These are phyloP conservation scores for Pempheris klunzingeri DNA, from an alignment of 2,797 vertebrate species.

Conservation along the genomic window DNA sequence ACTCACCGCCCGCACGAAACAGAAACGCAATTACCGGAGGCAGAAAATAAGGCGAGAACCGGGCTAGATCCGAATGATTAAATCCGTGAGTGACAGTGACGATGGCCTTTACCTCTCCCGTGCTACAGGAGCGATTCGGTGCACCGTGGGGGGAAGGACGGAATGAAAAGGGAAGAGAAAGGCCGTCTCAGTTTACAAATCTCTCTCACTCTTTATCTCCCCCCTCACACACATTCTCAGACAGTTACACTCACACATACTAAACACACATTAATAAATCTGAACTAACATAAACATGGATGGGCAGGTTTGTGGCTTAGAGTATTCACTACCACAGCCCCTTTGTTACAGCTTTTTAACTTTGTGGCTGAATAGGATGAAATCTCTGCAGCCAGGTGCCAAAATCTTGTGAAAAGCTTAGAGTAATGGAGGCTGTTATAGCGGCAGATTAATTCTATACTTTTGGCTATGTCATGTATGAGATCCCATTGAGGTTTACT, in stretches of 20 bases:
- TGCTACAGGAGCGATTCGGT: conserved; percentile 30
- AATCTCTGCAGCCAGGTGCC: background rate
- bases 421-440: background rate
- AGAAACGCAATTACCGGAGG: conserved; percentile 72
- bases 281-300: conserved; percentile 3
- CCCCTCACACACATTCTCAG: background rate
- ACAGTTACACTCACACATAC: background rate
- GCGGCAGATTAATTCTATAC: too few species aligned
- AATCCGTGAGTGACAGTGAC: conserved; percentile 58
- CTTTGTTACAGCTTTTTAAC: too few species aligned
- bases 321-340: too few species aligned
- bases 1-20: conserved; percentile 55
- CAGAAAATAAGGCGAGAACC: conserved; percentile 60
- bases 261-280: conserved; percentile 5
- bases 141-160: conserved; percentile 5
- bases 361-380: background rate
- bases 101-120: conserved; percentile 50
- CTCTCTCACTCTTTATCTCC: conserved; percentile 2
- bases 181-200: conserved; percentile 39
- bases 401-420: background rate
- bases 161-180: conserved; percentile 8
- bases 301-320: background rate
- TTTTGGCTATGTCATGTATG: background rate
- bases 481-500: background rate
- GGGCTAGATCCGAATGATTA: conserved; percentile 60